These are phyloP conservation scores for Eulemur macaco DNA, from an alignment of 2,113 vertebrate genomes.

Conservation along the genomic window DNA sequence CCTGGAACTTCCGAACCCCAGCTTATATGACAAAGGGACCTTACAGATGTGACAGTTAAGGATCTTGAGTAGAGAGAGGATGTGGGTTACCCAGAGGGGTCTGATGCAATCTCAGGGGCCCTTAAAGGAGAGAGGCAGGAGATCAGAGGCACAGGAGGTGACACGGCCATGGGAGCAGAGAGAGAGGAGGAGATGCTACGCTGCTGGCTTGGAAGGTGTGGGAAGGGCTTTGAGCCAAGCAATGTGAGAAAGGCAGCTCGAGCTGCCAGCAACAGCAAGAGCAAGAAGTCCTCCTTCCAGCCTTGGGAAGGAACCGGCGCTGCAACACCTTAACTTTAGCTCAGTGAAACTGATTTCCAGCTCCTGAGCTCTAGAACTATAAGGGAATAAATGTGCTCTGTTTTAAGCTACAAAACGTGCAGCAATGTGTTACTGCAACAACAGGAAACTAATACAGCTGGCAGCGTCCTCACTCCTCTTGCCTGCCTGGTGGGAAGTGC, in stretches of 20 bases:
- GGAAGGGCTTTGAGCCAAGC: background rate
- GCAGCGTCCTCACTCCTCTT: fast-evolving
- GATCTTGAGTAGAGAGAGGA: background rate
- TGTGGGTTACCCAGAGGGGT: background rate
- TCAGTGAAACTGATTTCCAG: fast-evolving
- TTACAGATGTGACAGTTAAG: background rate
- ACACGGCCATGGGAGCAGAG: fast-evolving
- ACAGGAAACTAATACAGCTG: fast-evolving
- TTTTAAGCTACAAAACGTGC: fast-evolving
- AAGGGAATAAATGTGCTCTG: fast-evolving
- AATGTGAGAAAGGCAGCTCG: fast-evolving
- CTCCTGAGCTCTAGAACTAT: background rate
- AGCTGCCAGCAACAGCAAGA: fast-evolving
- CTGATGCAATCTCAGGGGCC: background rate
- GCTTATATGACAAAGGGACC: background rate
- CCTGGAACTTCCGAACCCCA: fast-evolving
- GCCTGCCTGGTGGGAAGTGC: fast-evolving
- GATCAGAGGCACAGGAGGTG: background rate
- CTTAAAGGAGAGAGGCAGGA: too few relatives aligned
- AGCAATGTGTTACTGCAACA: fast-evolving
- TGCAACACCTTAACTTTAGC: fast-evolving
- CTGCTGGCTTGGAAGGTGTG: background rate
- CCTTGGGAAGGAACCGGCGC: too few relatives aligned
- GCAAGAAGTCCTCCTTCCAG: fast-evolving
- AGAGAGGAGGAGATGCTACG: fast-evolving